These are phyloP conservation scores for Scophthalmus maximus DNA, from an alignment of 2,113 vertebrate species.

Conservation along the genomic window DNA sequence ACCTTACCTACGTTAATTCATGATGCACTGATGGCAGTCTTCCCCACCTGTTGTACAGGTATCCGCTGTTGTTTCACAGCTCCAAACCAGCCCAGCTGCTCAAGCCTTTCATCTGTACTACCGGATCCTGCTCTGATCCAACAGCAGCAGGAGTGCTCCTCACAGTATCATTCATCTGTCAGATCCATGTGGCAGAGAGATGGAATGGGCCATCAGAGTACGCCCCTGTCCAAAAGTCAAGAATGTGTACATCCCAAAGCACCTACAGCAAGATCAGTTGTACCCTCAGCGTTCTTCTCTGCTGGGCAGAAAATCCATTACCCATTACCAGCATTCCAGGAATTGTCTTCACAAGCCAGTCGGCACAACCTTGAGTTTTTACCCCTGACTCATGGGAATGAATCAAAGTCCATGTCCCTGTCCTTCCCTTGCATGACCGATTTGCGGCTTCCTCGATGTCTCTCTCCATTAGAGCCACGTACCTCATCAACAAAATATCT, in stretches of 20 bases:
- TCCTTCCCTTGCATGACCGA: conserved; percentile 40
- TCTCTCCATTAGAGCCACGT: conserved; percentile 68
- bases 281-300: not conserved
- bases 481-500: not conserved
- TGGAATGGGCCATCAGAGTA: not conserved
- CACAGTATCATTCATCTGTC: not conserved
- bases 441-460: conserved; percentile 61
- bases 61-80: conserved; percentile 21
- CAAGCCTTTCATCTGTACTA: not conserved
- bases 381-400: not conserved
- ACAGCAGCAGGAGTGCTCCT: conserved; percentile 6
- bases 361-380: conserved; percentile 13
- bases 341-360: not conserved
- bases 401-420: not conserved
- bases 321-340: conserved; percentile 1
- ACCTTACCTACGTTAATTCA: not conserved
- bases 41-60: conserved; percentile 21
- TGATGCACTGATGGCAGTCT: conserved; percentile 7
- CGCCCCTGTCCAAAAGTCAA: not conserved
- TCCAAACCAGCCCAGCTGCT: conserved; percentile 22
- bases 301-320: conserved; percentile 10
- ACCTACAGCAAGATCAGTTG: not conserved
- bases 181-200: not conserved
- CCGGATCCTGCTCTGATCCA: not conserved
- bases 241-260: not conserved